Base-by-base conservation (phyloP, 2,797 vertebrate genomes). In the Mus minutoides region DNA sequence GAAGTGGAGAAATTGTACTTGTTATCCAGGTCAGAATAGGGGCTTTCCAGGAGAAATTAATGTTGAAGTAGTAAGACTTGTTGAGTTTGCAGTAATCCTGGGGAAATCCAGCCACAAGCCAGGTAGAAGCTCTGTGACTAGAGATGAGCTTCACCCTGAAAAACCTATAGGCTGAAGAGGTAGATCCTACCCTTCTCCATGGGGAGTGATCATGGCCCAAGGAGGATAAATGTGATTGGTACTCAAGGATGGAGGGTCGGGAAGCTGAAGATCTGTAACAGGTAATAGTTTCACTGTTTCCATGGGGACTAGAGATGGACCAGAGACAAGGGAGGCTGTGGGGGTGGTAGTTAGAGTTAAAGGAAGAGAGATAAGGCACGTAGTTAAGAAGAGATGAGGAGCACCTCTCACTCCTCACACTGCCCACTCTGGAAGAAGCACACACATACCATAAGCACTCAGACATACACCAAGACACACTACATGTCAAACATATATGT, bases 71-170 rank as follows among this genome's bases (percentile, higher is more conserved):
- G 37, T 69, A 34, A 94, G 43, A 46, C 22, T 26, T 26, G 43
- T 60, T 91, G 85, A n/a, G 56, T 86, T 94, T 97, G 67, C 78
- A 71, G 69, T 52, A 76, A 80, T 60, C 31, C 21, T 62, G 91
- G 82, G 43, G 43, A 95, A 91, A 49, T 11, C 49, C 78, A 40
- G 49, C 14, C 58, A 29, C 49, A 62, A 29, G 24, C 29, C 73
- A 52, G 19, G 29, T 52, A 7, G 17, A 52, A 73, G 7, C 17
- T 64, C 29, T 80, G 43, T 46, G 86, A 64, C 71, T 62, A 84
- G 43, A 46, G 34, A 86, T 4, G 54, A 71, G 31, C 3, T 2
- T 52, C 37, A 43, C 16, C 31, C 8, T 14, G n/a, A 12, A 19
- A 54, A 85, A 31, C 11, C 24, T 78, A 31, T 21, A 82, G 24